These are phyloP conservation scores for Apodemia mormo DNA, from an alignment of 2,888 invertebrate species.

Conservation along the genomic window DNA sequence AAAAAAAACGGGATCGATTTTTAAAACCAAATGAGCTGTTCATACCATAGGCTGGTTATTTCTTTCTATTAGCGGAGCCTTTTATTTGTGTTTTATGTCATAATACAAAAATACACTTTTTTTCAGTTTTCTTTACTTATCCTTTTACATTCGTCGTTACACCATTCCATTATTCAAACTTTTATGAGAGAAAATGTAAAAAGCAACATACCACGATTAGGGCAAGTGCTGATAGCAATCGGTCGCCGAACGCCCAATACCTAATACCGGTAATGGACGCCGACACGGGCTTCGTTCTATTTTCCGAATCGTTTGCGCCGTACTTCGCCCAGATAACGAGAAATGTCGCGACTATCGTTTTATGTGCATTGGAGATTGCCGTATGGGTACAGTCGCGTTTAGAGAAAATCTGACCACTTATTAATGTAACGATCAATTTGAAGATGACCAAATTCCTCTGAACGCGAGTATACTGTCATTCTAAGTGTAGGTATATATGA, in stretches of 20 bases:
- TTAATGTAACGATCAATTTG: not conserved
- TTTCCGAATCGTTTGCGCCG: conserved; percentile 76
- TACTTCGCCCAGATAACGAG: conserved; percentile 65
- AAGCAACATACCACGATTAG: conserved; percentile 26
- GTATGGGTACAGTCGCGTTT: conserved; percentile 22
- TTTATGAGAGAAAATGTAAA: conserved; percentile 21
- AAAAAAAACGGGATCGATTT: too few species aligned
- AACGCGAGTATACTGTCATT: too few species aligned
- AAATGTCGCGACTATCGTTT: conserved; percentile 64
- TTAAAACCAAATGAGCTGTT: too few species aligned
- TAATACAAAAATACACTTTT: too few species aligned
- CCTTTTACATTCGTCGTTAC: not conserved
- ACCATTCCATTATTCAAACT: conserved; percentile 2
- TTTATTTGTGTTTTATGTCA: too few species aligned
- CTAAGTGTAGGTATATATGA: too few species aligned
- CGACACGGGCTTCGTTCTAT: conserved; percentile 62
- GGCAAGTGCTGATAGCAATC: conserved; percentile 35
- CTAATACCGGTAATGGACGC: conserved; percentile 77
- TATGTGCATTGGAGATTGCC: conserved; percentile 51
- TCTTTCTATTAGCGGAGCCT: too few species aligned
- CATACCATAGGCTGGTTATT: too few species aligned
- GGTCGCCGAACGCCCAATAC: conserved; percentile 35
- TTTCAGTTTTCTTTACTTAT: too few species aligned
- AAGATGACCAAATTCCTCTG: not conserved
- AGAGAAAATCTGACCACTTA: not conserved